Conservation (phyloP, 2,888 invertebrate genomes). For the Tortrix viridana region DNA sequence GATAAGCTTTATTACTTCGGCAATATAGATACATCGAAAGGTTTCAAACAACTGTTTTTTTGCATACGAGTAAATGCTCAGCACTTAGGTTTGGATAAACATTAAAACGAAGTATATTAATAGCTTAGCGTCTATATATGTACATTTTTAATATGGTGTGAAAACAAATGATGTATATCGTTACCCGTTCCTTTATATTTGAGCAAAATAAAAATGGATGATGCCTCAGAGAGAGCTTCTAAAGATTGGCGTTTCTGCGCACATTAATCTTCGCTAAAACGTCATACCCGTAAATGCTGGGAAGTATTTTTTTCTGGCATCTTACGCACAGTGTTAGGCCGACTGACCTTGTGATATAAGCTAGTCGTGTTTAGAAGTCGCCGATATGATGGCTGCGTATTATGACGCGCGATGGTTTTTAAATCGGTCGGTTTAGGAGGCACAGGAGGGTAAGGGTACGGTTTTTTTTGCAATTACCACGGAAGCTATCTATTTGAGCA, state of each 20-base stretch:
- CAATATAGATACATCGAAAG: neutral
- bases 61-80: neutral
- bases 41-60: neutral
- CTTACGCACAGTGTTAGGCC: slow-evolving; percentile 67
- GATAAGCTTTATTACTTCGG: slow-evolving; percentile 17
- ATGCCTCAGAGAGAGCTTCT: slow-evolving; percentile 2
- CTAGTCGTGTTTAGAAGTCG: slow-evolving; percentile 60
- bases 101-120: too few species aligned
- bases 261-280: slow-evolving; percentile 55
- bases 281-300: slow-evolving; percentile 68
- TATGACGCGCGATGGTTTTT: slow-evolving; percentile 45
- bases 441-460: slow-evolving; percentile 59
- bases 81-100: too few species aligned
- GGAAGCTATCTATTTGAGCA: slow-evolving; percentile 17
- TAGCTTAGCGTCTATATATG: too few species aligned
- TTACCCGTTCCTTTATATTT: too few species aligned
- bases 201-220: too few species aligned
- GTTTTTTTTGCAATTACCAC: slow-evolving; percentile 43
- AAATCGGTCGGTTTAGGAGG: slow-evolving; percentile 55
- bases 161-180: too few species aligned
- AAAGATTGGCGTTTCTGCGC: slow-evolving; percentile 20
- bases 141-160: too few species aligned
- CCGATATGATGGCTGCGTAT: slow-evolving; percentile 36
- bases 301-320: slow-evolving; percentile 70
- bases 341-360: slow-evolving; percentile 62